phyloP scores from a whole-genome alignment of 30 jellyfish, hydroid and myxozoan species.

The Aurelia sp. region DNA sequence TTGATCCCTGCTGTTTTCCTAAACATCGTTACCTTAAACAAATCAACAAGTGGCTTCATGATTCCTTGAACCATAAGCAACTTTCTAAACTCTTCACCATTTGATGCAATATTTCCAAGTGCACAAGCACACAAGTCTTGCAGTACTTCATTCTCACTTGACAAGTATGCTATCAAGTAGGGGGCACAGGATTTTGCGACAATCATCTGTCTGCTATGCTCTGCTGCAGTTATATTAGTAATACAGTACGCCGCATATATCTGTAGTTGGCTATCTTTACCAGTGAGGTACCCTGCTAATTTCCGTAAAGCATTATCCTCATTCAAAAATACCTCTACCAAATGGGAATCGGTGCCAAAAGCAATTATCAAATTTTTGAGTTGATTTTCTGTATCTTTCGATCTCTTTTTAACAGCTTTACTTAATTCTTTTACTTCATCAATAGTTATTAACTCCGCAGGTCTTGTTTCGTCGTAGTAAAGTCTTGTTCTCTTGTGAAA shows the following conservation, averaged over 20 bases:
- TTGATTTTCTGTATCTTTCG: constrained; percentile 38
- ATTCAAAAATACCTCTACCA: constrained; percentile 73
- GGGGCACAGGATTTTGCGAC: constrained; percentile 86
- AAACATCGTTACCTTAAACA: constrained; percentile 48
- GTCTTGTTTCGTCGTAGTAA: background rate
- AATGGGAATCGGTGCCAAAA: constrained; percentile 27
- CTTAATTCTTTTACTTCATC: constrained; percentile 54
- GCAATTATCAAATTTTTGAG: constrained; percentile 56
- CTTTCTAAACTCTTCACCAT: constrained; percentile 55
- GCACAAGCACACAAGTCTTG: constrained; percentile 93
- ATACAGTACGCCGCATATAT: constrained; percentile 92
- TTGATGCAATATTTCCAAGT: constrained; percentile 93
- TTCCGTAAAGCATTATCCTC: constrained; percentile 67
- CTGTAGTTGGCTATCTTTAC: constrained; percentile 84
- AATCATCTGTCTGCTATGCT: constrained; percentile 26
- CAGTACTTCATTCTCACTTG: constrained; percentile 65
- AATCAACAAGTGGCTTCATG: constrained; percentile 72
- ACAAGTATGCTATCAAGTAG: constrained; percentile 77
- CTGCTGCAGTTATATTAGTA: constrained; percentile 77
- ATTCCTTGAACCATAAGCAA: constrained; percentile 80
- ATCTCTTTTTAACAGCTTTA: constrained; percentile 26
- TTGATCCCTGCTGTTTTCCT: too few species aligned
- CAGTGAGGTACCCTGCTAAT: constrained; percentile 73
- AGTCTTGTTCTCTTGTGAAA: constrained; percentile 53
- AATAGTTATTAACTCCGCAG: constrained; percentile 15